Conservation (phyloP, 2,888 invertebrate genomes). For the Bimastos eiseni region DNA sequence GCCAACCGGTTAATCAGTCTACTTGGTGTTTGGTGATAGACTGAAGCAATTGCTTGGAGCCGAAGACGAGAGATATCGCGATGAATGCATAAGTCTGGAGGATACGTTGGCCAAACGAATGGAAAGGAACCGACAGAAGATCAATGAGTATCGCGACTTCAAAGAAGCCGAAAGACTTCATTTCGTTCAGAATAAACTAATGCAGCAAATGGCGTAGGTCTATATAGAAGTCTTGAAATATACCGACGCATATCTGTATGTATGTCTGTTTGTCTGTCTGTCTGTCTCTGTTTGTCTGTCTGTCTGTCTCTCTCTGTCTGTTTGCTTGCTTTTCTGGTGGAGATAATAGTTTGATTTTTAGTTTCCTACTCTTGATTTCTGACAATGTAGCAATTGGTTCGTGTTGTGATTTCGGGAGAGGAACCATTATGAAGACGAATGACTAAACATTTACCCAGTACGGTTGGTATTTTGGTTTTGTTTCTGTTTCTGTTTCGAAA, state of each 20-base stretch:
- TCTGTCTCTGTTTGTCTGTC: too few species aligned
- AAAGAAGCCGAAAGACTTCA: neutral
- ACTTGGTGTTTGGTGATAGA: neutral
- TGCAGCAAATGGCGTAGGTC: constrained; percentile 15
- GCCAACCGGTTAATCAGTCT: too few species aligned
- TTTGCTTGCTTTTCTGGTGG: too few species aligned
- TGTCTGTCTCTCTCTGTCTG: too few species aligned
- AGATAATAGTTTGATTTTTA: neutral
- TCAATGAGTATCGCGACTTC: neutral
- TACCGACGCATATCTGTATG: too few species aligned
- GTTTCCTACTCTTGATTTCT: neutral
- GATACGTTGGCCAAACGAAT: neutral
- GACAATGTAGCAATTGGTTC: neutral
- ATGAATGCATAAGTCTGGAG: neutral
- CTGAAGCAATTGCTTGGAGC: neutral
- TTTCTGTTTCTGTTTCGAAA: too few species aligned
- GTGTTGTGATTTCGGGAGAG: too few species aligned
- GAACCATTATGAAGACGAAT: too few species aligned
- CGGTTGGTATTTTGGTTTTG: too few species aligned
- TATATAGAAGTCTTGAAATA: too few species aligned
- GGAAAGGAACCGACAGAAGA: neutral
- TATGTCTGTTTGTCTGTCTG: too few species aligned
- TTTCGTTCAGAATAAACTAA: neutral
- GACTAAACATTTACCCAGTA: neutral
- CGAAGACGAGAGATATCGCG: neutral